Evolutionary conservation across 2,113 vertebrate genomes (phyloP), one percentile per base, ranked within the genome.

Genomic region (Struthidea cinerea): DNA sequence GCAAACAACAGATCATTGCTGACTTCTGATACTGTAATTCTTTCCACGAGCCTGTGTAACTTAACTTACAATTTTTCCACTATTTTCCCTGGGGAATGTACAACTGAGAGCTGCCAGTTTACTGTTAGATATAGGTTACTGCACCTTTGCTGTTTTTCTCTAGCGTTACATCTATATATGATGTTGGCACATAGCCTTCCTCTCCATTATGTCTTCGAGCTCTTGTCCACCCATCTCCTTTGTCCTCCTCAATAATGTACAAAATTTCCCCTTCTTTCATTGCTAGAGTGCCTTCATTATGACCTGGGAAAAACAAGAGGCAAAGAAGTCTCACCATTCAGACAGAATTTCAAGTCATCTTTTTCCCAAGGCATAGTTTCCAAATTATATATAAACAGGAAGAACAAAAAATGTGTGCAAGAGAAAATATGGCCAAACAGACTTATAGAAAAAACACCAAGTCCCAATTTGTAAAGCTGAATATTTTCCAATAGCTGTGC

Each of bases 131-230:
- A 98, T 99, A 99, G 97, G 99, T 99, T 98, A 99, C 99, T 97
- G 99, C 99, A 99, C 99, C 99, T 99, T 99, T 99, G 98, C 99
- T 99, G 98, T 98, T 99, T 98, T 98, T 99, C 98, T 99, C 99
- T 99, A 99, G 96, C 75, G 99, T 99, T 98, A 99, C 99, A 97
- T 99, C 99, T 98, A 99, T 99, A 96, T 99, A 99, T 90, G 99
- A 99, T 15, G 99, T 99, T 96, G 99, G 99, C 76, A 99, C 99
- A 88, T 99, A 99, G 98, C 99, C 99, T 97, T 99, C 99, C 98
- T 99, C 99, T 28, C 99, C 99, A 3, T 98, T 98, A 97, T 99
- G 99, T 97, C 99, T 99, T 93, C 99, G 98, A 86, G 98, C 99
- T 97, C 99, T 97, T 65, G 99, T 99, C 99, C 99, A 99, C 86